Evolutionary conservation across 2,888 invertebrate genomes (phyloP).

Genomic region (Bedellia somnulentella): DNA sequence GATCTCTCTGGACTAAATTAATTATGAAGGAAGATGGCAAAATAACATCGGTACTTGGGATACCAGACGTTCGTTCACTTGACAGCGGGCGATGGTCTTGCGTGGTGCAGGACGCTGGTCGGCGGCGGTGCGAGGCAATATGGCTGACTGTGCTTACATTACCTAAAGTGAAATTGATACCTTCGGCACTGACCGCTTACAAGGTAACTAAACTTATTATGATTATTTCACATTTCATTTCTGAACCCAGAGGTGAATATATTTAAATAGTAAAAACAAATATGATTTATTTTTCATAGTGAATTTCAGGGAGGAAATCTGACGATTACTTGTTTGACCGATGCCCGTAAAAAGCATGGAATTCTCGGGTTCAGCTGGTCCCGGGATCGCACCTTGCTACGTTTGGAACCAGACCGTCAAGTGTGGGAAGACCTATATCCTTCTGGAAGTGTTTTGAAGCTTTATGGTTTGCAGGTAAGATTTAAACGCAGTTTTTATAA

Average conservation of each 20-base stretch:
- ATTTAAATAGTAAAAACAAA: no score
- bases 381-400: conserved; percentile 73
- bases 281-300: no score
- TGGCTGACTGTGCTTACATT: conserved; percentile 63
- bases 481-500: background rate
- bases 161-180: conserved; percentile 68
- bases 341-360: conserved; percentile 63
- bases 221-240: no score
- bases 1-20: conserved; percentile 68
- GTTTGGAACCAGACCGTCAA: conserved; percentile 70
- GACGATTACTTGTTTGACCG: conserved; percentile 70
- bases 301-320: conserved; percentile 73
- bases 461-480: conserved; percentile 73
- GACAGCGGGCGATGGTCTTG: conserved; percentile 83
- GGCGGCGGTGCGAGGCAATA: conserved; percentile 68
- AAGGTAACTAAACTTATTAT: conserved; percentile 57
- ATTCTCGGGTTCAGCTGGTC: conserved; percentile 84
- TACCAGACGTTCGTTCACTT: conserved; percentile 67
- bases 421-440: conserved; percentile 86
- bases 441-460: conserved; percentile 78
- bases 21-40: conserved; percentile 51
- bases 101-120: conserved; percentile 70
- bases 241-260: no score
- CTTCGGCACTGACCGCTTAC: conserved; percentile 69
- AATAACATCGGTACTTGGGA: conserved; percentile 69